phyloP scores from a whole-genome alignment of 2,113 vertebrate genomes.

The Elgaria multicarinata region DNA sequence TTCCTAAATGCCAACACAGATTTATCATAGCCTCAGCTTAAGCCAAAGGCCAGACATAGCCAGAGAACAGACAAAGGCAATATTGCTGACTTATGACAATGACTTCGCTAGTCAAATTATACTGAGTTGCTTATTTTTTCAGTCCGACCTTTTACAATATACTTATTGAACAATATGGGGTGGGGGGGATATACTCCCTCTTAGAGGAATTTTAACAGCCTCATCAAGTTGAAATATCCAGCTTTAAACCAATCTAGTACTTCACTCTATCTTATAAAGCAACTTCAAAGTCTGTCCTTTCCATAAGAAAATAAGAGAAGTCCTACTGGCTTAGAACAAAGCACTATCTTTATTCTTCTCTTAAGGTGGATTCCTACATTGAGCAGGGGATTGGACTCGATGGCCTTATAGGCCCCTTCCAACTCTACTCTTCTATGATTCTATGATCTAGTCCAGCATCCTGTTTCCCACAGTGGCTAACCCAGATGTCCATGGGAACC shows the following conservation, averaged over 20 bases:
- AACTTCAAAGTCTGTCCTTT: not conserved
- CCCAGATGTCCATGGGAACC: not conserved
- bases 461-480: not conserved
- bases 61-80: not conserved
- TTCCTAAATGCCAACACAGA: not conserved
- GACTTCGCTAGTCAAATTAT: not conserved
- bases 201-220: not conserved
- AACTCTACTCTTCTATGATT: too few relatives aligned
- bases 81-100: slow-evolving; percentile 5
- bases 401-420: too few relatives aligned
- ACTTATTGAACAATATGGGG: not conserved
- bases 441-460: not conserved
- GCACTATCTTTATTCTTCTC: too few relatives aligned
- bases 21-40: not conserved
- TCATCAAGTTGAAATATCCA: not conserved
- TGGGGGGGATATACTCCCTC: not conserved
- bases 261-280: not conserved
- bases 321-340: not conserved
- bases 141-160: not conserved
- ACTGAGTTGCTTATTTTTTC: not conserved
- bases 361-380: too few relatives aligned
- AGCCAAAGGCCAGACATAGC: not conserved
- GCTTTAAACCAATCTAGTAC: not conserved
- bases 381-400: too few relatives aligned
- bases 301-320: not conserved